phyloP scores from a whole-genome alignment of 2,113 vertebrate species.

The Haliaeetus leucogaster region DNA sequence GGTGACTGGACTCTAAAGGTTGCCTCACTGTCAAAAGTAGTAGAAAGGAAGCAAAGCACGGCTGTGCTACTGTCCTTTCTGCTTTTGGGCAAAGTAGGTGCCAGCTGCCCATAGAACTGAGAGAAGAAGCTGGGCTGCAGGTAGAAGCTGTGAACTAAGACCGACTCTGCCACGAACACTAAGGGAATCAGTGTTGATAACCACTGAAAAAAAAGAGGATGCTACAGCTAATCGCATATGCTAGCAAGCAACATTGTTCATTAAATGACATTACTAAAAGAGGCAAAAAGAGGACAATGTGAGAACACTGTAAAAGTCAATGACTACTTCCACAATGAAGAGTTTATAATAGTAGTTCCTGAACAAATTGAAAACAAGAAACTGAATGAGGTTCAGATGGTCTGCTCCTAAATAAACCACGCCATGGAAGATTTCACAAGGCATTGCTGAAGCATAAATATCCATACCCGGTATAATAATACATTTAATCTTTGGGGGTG shows the following conservation, averaged over 20 bases:
- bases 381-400: not conserved
- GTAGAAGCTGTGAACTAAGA: not conserved
- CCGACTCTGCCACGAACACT: not conserved
- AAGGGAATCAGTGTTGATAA: not conserved
- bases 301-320: not conserved
- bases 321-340: not conserved
- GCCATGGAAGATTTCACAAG: not conserved
- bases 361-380: constrained; percentile 14
- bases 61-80: not conserved
- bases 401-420: not conserved
- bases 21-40: not conserved
- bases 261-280: not conserved
- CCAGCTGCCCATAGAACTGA: not conserved
- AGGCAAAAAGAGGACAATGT: not conserved
- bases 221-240: not conserved
- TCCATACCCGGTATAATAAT: not conserved
- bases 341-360: not conserved
- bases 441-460: not conserved
- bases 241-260: not conserved
- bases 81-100: not conserved
- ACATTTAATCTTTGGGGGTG: not conserved
- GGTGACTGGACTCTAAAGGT: not conserved
- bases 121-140: not conserved
- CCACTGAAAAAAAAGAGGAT: not conserved
- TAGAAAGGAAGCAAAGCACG: not conserved